Base-by-base conservation (phyloP, 2,888 invertebrate genomes). In the Melanotus villosus region DNA sequence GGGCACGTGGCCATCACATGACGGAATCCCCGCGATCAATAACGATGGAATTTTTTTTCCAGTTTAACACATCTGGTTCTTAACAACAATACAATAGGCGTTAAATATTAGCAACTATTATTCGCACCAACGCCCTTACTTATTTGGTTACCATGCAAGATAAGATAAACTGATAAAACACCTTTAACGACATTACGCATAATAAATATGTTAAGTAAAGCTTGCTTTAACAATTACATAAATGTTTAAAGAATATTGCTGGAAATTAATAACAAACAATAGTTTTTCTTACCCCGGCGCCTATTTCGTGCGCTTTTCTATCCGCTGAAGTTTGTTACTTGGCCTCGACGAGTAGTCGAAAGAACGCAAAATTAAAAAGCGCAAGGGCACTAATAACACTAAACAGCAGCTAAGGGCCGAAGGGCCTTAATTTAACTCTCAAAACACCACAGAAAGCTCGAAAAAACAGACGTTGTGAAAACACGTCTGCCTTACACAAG, bases 1-100 rank as follows among this genome's bases (percentile, higher is more conserved):
- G 52, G 59, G 26, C 66, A 66, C 66, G 66, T 66, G 66, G 34
- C 12, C 58, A 43, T 66, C 66, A 66, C 66, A 59, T 65, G 66
- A 66, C 52, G 59, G 66, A 59, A 52, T 59, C 23, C 52, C 66
- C 59, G 10, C 26, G 66, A 59, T 66, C 66, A 57, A 66, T 66
- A 66, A 19, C 32, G 1, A 7, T 18, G 23, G 26, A 34, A n/a
- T n/a, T n/a, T n/a, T n/a, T n/a, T n/a, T n/a, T n/a, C n/a, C n/a
- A n/a, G n/a, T n/a, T n/a, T n/a, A n/a, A n/a, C n/a, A n/a, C n/a
- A n/a, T n/a, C n/a, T n/a, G n/a, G n/a, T n/a, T n/a, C n/a, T n/a
- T n/a, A n/a, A n/a, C n/a, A n/a, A n/a, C n/a, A n/a, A n/a, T n/a
- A n/a, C n/a, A n/a, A n/a, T n/a, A n/a, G n/a, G n/a, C n/a, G n/a